These are phyloP conservation scores for Dicrurus megarhynchus DNA, from an alignment of 2,113 vertebrate genomes.

Conservation along the genomic window DNA sequence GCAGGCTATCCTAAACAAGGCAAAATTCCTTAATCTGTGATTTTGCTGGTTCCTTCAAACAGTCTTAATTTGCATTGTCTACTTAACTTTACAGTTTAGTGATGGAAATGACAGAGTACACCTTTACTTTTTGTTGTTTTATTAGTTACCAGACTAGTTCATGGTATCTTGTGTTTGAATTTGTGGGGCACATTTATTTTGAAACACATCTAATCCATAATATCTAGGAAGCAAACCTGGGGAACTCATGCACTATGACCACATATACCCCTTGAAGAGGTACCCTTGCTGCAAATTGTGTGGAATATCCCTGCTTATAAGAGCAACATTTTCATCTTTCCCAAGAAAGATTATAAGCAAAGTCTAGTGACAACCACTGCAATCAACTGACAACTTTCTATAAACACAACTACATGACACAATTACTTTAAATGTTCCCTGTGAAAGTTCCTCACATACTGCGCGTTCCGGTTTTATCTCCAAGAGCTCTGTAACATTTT, in stretches of 20 bases:
- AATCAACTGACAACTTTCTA: not conserved
- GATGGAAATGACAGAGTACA: not conserved
- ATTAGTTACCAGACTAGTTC: not conserved
- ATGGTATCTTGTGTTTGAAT: not conserved
- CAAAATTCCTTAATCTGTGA: not conserved
- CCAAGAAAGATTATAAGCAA: not conserved
- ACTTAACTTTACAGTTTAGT: not conserved
- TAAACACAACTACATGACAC: not conserved
- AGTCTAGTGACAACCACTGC: not conserved
- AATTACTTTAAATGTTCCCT: not conserved
- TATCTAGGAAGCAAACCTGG: not conserved
- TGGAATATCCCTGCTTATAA: not conserved
- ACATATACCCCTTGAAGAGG: not conserved
- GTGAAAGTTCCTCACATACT: not conserved
- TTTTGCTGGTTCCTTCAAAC: not conserved
- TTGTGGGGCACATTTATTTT: not conserved
- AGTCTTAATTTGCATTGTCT: not conserved
- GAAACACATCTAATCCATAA: not conserved
- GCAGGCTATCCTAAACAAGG: not conserved
- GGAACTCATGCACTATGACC: not conserved
- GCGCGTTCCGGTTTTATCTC: not conserved
- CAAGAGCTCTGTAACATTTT: not conserved
- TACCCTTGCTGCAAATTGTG: not conserved
- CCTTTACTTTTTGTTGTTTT: not conserved
- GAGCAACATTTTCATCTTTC: not conserved